phyloP scores from a whole-genome alignment of 2,888 invertebrate species.

The Slavum lentiscoides region DNA sequence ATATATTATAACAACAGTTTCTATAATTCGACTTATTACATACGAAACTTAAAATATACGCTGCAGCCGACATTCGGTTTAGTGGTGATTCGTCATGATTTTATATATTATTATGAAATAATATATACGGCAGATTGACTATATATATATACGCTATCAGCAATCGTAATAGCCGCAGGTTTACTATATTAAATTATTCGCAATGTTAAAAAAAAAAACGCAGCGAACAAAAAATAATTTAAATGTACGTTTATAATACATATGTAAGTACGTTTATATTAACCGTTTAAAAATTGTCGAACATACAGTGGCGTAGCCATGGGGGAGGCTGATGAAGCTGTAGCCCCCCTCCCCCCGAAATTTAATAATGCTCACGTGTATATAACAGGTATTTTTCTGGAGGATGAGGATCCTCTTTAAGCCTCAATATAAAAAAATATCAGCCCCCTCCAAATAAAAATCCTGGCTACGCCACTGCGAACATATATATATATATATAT shows the following conservation, averaged over 20 bases:
- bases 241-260: not conserved
- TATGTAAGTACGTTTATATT: no score
- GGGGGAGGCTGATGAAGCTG: no score
- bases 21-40: not conserved
- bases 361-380: no score
- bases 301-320: no score
- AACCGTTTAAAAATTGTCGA: no score
- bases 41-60: not conserved
- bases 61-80: not conserved
- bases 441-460: no score
- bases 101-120: not conserved
- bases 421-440: no score
- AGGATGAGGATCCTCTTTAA: no score
- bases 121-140: not conserved
- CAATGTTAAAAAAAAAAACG: not conserved
- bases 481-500: no score
- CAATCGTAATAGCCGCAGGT: not conserved
- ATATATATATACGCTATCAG: not conserved
- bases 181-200: not conserved
- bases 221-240: not conserved
- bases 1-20: not conserved
- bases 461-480: no score
- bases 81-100: not conserved
- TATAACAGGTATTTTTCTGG: no score
- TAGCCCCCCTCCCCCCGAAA: no score